Percentiles rank a stretch among this genome's conserved stretches.
phyloP scores from a whole-genome alignment of 1,140 invertebrate genomes.

The Portunus trituberculatus region DNA sequence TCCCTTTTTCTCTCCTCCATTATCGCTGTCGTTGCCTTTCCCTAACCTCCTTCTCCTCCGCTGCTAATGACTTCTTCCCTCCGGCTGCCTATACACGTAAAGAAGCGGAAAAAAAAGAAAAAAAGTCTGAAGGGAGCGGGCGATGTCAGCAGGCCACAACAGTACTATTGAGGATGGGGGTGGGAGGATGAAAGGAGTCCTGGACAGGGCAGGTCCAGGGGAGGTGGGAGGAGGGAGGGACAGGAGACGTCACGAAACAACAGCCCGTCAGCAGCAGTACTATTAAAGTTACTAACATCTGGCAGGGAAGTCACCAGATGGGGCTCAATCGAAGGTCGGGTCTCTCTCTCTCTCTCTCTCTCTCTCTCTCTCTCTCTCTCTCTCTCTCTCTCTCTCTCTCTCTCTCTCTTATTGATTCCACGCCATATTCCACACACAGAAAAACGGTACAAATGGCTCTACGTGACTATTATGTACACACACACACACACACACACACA shows the following conservation, averaged over 20 bases:
- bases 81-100: too few species aligned
- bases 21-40: background rate
- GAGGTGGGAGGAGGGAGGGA: background rate
- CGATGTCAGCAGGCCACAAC: too few species aligned
- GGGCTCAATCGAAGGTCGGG: background rate
- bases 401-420: background rate
- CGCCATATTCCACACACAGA: background rate
- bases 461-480: background rate
- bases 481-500: conserved; percentile 5
- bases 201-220: background rate
- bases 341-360: too few species aligned
- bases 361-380: too few species aligned
- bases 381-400: conserved; percentile 9
- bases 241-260: background rate
- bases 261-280: background rate
- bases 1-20: background rate
- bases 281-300: background rate
- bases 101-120: too few species aligned
- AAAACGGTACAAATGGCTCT: background rate
- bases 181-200: too few species aligned
- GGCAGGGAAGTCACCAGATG: background rate
- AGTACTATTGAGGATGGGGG: too few species aligned
- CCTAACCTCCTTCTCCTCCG: background rate
- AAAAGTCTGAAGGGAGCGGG: too few species aligned
- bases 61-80: background rate